phyloP scores from a whole-genome alignment of 2,888 invertebrate species.

The Itoplectis maculator region DNA sequence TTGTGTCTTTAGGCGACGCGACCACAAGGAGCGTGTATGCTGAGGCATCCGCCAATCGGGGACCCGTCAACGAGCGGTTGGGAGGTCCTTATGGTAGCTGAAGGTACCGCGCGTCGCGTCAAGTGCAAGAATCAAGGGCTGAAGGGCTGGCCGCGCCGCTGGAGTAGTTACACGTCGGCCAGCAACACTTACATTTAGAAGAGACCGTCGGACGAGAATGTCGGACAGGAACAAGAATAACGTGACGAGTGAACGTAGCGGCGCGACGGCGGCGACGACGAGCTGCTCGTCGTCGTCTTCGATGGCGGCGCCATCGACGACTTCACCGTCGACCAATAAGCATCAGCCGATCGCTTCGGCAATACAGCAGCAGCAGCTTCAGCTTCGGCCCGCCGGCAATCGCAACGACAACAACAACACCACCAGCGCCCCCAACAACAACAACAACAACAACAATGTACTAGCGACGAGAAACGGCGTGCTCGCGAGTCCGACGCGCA shows the following conservation, averaged over 20 bases:
- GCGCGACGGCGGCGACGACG: conserved; percentile 48
- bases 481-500: conserved; percentile 58
- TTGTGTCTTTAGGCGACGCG: conserved; percentile 72
- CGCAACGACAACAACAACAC: conserved; percentile 59
- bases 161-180: conserved; percentile 78
- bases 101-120: conserved; percentile 71
- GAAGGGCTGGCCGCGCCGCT: conserved; percentile 83
- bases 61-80: conserved; percentile 72
- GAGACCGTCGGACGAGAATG: conserved; percentile 69
- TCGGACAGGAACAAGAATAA: conserved; percentile 76
- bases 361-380: conserved; percentile 38
- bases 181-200: conserved; percentile 80
- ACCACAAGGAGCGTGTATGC: conserved; percentile 79
- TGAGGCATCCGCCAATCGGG: conserved; percentile 74
- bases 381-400: too few relatives aligned
- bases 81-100: conserved; percentile 82
- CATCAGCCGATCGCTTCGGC: conserved; percentile 25
- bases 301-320: background rate
- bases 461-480: conserved; percentile 13
- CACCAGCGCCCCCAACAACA: conserved; percentile 69
- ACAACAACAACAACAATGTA: conserved; percentile 67
- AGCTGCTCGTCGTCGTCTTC: background rate
- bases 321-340: conserved; percentile 28
- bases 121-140: conserved; percentile 80
- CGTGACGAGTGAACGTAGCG: conserved; percentile 65